Evolutionary conservation across 2,113 vertebrate genomes (phyloP).

Genomic region (Saimiri boliviensis): DNA sequence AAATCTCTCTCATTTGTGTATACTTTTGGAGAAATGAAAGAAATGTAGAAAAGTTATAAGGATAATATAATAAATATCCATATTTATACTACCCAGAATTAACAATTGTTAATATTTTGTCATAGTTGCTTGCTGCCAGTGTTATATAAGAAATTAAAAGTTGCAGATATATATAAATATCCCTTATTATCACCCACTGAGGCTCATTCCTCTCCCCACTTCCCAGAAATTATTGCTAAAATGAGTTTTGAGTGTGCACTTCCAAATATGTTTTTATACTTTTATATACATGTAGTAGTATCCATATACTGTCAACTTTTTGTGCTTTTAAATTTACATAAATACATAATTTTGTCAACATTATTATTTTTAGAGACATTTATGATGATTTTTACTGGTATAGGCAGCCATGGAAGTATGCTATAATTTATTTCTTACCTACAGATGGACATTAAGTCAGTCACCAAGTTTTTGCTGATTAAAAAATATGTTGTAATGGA

Average conservation of each 20-base stretch:
- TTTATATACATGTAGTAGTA: neutral
- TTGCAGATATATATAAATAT: neutral
- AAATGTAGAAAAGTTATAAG: neutral
- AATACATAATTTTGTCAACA: neutral
- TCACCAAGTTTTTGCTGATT: neutral
- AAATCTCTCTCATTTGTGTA: neutral
- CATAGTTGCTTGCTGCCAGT: neutral
- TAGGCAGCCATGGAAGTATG: neutral
- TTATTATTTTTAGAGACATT: neutral
- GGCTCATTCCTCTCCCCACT: neutral
- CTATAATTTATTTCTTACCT: neutral
- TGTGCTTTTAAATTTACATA: neutral
- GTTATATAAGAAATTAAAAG: constrained; percentile 26
- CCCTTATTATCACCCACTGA: neutral
- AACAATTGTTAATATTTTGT: neutral
- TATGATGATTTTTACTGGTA: neutral
- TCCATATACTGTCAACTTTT: neutral
- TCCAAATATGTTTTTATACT: neutral
- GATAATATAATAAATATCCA: neutral
- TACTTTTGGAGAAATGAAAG: neutral
- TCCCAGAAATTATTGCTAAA: neutral
- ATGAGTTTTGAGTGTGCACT: neutral
- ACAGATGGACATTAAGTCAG: neutral
- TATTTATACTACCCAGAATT: neutral
- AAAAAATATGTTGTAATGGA: neutral